phyloP scores from a whole-genome alignment of 2,888 invertebrate genomes.

The Epistrophella euchroma region DNA sequence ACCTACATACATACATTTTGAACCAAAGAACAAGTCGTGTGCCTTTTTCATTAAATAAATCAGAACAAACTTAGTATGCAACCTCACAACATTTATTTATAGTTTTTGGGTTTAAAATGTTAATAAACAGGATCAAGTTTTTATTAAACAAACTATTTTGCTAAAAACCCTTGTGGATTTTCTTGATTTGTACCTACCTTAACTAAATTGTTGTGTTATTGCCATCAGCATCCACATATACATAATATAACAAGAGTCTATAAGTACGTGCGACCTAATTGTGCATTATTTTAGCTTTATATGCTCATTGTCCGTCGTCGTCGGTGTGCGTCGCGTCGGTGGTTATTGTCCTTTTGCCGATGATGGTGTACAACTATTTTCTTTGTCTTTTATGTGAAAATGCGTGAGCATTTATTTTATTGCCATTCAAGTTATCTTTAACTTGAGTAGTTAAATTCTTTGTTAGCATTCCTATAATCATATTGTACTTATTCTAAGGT shows the following conservation, averaged over 20 bases:
- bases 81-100: too few species aligned
- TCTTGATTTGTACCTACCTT: not conserved
- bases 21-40: too few species aligned
- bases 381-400: constrained; percentile 6
- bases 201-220: not conserved
- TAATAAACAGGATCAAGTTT: not conserved
- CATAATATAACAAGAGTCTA: not conserved
- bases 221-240: not conserved
- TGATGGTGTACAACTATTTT: not conserved
- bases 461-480: constrained; percentile 12
- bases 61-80: too few species aligned
- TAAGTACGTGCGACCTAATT: not conserved
- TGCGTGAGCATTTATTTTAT: constrained; percentile 7
- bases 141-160: not conserved
- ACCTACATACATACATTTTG: too few species aligned
- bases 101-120: not conserved
- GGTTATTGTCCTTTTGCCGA: not conserved
- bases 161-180: not conserved
- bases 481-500: constrained; percentile 2
- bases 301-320: not conserved
- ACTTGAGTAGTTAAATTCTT: constrained; percentile 19
- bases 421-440: constrained; percentile 4
- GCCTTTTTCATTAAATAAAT: too few species aligned
- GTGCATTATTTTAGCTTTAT: constrained; percentile 6
- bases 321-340: too few species aligned